These are phyloP conservation scores for Pantherophis guttatus DNA, from an alignment of 2,113 vertebrate genomes.

Conservation along the genomic window DNA sequence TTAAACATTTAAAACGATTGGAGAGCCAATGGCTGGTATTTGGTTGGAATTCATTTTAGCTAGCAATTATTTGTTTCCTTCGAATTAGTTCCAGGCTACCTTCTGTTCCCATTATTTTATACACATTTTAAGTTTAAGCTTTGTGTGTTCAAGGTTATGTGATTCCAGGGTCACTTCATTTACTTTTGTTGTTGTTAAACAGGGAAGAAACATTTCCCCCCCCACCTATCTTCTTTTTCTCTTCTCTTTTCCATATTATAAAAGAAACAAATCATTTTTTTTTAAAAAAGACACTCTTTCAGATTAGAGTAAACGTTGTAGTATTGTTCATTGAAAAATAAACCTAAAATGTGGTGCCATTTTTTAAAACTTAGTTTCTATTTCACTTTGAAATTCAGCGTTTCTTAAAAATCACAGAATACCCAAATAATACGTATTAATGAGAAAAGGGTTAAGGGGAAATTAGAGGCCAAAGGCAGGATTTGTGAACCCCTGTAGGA, in stretches of 20 bases:
- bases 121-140: constrained; percentile 43
- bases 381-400: not conserved
- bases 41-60: constrained; percentile 58
- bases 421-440: not conserved
- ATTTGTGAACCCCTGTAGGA: not conserved
- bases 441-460: not conserved
- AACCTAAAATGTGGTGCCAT: not conserved
- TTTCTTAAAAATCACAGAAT: not conserved
- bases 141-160: constrained; percentile 40
- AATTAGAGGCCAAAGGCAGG: not conserved
- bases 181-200: constrained; percentile 31
- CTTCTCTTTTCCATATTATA: constrained; percentile 4
- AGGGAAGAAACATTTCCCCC: constrained; percentile 20
- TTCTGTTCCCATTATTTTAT: constrained; percentile 45
- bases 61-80: constrained; percentile 57
- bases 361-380: not conserved
- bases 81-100: constrained; percentile 36
- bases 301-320: constrained; percentile 14
- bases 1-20: constrained; percentile 72
- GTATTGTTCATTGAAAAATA: constrained; percentile 46
- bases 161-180: constrained; percentile 40
- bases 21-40: constrained; percentile 57
- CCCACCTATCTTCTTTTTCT: not conserved
- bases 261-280: constrained; percentile 40
- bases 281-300: constrained; percentile 23